phyloP scores from a whole-genome alignment of 2,797 vertebrate genomes.

The Gouania willdenowi region DNA sequence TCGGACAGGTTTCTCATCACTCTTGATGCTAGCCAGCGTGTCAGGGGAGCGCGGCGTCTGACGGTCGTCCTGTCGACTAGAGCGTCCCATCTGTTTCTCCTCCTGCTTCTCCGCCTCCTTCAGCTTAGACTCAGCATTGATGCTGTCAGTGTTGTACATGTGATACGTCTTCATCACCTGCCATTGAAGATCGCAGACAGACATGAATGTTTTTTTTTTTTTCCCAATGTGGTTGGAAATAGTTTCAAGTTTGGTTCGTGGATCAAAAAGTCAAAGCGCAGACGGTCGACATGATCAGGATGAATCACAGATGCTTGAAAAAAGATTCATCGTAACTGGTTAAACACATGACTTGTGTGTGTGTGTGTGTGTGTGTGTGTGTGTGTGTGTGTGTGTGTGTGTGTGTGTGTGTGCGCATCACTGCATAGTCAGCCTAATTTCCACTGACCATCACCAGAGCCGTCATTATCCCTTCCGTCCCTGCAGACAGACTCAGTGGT shows the following conservation, averaged over 20 bases:
- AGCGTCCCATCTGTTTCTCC: constrained; percentile 97
- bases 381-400: constrained; percentile 3
- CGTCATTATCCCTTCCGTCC: constrained; percentile 31
- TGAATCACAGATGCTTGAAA: constrained; percentile 6
- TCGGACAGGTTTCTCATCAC: constrained; percentile 91
- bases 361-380: constrained; percentile 3
- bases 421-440: constrained; percentile 51
- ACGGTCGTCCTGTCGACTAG: constrained; percentile 87
- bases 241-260: neutral
- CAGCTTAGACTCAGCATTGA: constrained; percentile 95
- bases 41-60: constrained; percentile 93
- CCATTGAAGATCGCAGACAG: neutral
- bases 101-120: constrained; percentile 99
- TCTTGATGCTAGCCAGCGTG: constrained; percentile 83
- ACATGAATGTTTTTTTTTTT: neutral
- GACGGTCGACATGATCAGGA: neutral
- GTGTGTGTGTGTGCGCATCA: constrained; percentile 7
- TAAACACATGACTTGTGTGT: constrained; percentile 28
- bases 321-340: constrained; percentile 11
- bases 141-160: constrained; percentile 98
- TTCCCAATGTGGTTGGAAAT: neutral
- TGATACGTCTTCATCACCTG: constrained; percentile 99
- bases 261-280: constrained; percentile 2
- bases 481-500: constrained; percentile 16
- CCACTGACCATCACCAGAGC: constrained; percentile 36